Conservation (phyloP, 1,140 invertebrate genomes). For the Drosophila pectinifera region DNA sequence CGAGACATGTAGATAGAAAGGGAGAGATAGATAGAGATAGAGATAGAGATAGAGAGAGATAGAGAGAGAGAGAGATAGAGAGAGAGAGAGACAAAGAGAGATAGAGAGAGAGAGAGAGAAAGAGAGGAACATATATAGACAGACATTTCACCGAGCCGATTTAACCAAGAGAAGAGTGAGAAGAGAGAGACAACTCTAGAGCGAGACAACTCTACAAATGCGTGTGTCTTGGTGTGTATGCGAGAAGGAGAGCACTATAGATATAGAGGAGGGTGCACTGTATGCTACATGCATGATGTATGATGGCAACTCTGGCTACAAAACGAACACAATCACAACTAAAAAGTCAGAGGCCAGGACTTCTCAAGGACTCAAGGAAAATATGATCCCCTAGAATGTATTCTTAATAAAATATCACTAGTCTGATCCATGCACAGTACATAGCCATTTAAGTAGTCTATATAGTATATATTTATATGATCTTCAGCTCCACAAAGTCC, state of each 20-base stretch:
- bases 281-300: slow-evolving; percentile 47
- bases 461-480: too few relatives aligned
- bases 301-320: slow-evolving; percentile 39
- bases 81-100: slow-evolving; percentile 26
- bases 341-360: not conserved
- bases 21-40: slow-evolving; percentile 22
- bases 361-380: too few relatives aligned
- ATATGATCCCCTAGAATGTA: too few relatives aligned
- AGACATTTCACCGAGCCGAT: slow-evolving; percentile 38
- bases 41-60: slow-evolving; percentile 7
- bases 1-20: slow-evolving; percentile 40
- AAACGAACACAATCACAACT: slow-evolving; percentile 21
- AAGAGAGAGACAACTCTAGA: slow-evolving; percentile 34
- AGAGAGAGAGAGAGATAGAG: slow-evolving; percentile 5
- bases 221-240: slow-evolving; percentile 5
- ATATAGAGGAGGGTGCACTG: slow-evolving; percentile 31
- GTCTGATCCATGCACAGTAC: too few relatives aligned
- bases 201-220: slow-evolving; percentile 41
- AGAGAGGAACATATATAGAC: slow-evolving; percentile 26
- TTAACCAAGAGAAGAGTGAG: slow-evolving; percentile 29
- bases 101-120: slow-evolving; percentile 17
- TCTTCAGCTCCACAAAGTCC: too few relatives aligned
- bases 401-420: too few relatives aligned
- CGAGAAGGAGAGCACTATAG: slow-evolving; percentile 12
- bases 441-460: too few relatives aligned